Percentiles rank a stretch among this genome's conserved stretches.
phyloP scores from a whole-genome alignment of 2,113 vertebrate species.

The Zapornia atra region DNA sequence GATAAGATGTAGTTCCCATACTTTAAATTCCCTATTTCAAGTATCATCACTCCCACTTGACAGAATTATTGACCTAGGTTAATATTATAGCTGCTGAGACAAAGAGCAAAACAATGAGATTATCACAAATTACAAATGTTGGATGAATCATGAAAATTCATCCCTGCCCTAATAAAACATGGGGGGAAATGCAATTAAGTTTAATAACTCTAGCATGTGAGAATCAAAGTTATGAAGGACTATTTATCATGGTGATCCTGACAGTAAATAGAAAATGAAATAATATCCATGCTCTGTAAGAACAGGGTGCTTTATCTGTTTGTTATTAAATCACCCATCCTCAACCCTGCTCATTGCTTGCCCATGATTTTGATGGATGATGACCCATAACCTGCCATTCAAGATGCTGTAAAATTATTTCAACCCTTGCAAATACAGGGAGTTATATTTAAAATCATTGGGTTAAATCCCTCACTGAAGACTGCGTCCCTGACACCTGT shows the following conservation, averaged over 20 bases:
- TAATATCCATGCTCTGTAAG: neutral
- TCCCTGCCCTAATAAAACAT: neutral
- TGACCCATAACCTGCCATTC: neutral
- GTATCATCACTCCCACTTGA: neutral
- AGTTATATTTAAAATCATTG: neutral
- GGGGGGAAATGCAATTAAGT: neutral
- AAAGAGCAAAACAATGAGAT: conserved; percentile 13
- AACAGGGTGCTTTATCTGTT: neutral
- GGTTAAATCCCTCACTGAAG: neutral
- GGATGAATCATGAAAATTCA: conserved; percentile 10
- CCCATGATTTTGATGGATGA: conserved; percentile 18
- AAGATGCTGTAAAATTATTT: neutral
- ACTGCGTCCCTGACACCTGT: neutral
- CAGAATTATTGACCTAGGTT: conserved; percentile 22
- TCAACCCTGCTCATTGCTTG: neutral
- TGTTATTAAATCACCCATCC: conserved; percentile 34
- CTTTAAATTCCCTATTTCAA: neutral
- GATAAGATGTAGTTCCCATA: neutral
- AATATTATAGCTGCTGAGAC: conserved; percentile 15
- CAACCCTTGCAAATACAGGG: neutral
- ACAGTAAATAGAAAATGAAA: conserved; percentile 31
- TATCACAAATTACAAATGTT: neutral
- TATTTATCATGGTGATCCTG: conserved; percentile 9
- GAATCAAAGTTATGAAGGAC: conserved; percentile 13
- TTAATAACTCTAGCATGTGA: neutral